Base-by-base conservation (phyloP, 2,888 invertebrate species). In the Nomada ruficornis region DNA sequence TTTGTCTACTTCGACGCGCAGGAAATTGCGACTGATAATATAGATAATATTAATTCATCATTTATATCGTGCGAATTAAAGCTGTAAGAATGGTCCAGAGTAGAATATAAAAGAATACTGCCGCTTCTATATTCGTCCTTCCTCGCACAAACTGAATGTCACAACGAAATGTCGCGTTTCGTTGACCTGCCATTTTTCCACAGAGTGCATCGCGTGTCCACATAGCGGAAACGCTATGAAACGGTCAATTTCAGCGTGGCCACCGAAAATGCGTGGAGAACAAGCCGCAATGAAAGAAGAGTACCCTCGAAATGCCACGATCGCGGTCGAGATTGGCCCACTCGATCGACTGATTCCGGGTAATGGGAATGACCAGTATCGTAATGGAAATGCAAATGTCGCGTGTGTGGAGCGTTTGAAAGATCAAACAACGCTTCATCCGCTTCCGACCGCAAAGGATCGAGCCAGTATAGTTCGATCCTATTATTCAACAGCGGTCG, bases 311-410 rank as follows among this genome's bases (percentile, higher is more conserved):
- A 64, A 29, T 18, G 47, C 47, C 47, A 10, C 5, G 1, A 44
- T 10, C 29, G 42, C 26, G 20, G 23, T 26, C 23, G 13, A 15
- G 55, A 55, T 42, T 42, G 23, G 63, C 47, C 47, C 20, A 13
- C 4, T 0, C 55, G 15, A 18, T 23, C 13, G 62, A 2, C 15
- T 7, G 77, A 69, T 64, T 77, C 0, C 55, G 4, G 52, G 63
- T 44, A 68, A 80, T 80, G 71, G 77, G 67, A 67, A 73, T 54
- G 36, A 73, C 47, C 65, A n/a, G 73, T 67, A 73, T 67, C 65
- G 60, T 78, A 78, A 78, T 78, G 77, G 63, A 62, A 80, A 80
- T 80, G 81, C 80, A 80, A 80, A 80, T 80, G 67, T 80, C 81
- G 50, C 67, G 67, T 65, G 29, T 29, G 23, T 79, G 36, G 69